Conservation (phyloP, 1,140 invertebrate species). For the Rhopalosiphum padi region DNA sequence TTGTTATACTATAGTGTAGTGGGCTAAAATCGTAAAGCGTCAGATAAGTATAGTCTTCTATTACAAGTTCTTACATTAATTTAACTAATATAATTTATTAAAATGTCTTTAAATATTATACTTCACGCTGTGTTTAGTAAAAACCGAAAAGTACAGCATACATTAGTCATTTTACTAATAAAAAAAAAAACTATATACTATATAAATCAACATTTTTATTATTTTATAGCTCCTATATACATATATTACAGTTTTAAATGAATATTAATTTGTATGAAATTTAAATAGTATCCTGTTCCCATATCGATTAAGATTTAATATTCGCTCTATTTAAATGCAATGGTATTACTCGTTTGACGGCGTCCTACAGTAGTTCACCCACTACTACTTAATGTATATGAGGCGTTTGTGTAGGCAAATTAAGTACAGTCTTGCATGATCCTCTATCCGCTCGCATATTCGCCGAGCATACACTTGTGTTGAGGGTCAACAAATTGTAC, state of each 20-base stretch:
- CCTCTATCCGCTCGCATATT: neutral
- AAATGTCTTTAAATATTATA: neutral
- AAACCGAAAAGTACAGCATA: neutral
- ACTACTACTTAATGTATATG: neutral
- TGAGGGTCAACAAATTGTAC: neutral
- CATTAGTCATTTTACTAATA: neutral
- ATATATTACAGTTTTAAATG: neutral
- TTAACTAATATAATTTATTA: neutral
- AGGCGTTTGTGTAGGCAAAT: slow-evolving; percentile 21
- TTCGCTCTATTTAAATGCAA: neutral
- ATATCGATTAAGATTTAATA: neutral
- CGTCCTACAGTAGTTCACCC: neutral
- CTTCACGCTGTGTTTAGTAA: neutral
- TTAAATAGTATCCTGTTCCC: slow-evolving; percentile 2
- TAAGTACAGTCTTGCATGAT: neutral
- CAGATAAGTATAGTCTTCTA: neutral
- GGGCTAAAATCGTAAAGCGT: neutral
- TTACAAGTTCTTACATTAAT: neutral
- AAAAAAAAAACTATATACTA: too few relatives aligned
- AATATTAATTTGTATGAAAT: neutral
- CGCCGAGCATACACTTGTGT: neutral
- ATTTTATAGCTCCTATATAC: neutral
- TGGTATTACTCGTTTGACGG: neutral
- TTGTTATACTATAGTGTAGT: neutral
- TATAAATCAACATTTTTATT: neutral